These are phyloP conservation scores for Silurus meridionalis DNA, from an alignment of 2,113 vertebrate species.

Conservation along the genomic window DNA sequence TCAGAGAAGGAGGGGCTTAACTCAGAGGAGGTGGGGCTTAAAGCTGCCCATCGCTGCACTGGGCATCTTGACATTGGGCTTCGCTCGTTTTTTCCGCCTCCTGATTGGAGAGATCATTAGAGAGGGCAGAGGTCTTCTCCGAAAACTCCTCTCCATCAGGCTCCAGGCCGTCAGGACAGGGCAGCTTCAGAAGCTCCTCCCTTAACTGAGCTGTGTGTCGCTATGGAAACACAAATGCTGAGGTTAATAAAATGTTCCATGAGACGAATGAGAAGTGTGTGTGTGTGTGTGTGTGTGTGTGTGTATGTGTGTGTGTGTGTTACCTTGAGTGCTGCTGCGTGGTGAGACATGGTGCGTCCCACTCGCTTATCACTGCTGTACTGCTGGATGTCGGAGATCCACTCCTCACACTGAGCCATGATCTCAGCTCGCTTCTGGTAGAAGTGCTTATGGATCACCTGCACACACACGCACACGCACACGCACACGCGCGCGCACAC, in stretches of 20 bases:
- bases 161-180: slow-evolving; percentile 92
- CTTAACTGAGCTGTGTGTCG: slow-evolving; percentile 94
- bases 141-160: slow-evolving; percentile 83
- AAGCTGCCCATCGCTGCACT: slow-evolving; percentile 86
- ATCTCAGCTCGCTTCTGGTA: slow-evolving; percentile 97
- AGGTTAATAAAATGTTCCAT: background rate
- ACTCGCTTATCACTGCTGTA: slow-evolving; percentile 98
- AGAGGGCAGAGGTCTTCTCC: slow-evolving; percentile 77
- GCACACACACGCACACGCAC: slow-evolving; percentile 26
- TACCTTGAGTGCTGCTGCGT: slow-evolving; percentile 97
- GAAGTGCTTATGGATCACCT: slow-evolving; percentile 99
- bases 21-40: slow-evolving; percentile 72
- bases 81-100: slow-evolving; percentile 86
- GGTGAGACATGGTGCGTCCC: slow-evolving; percentile 98
- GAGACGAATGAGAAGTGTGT: background rate
- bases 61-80: slow-evolving; percentile 70
- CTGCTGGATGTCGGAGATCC: slow-evolving; percentile 98
- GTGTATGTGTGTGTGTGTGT: background rate
- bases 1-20: slow-evolving; percentile 65
- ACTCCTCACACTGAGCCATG: slow-evolving; percentile 97
- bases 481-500: background rate
- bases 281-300: background rate
- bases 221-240: slow-evolving; percentile 63
- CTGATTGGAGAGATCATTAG: slow-evolving; percentile 76
- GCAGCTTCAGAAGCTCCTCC: slow-evolving; percentile 94